Percentiles rank a stretch among this genome's conserved stretches.
Conservation (phyloP, 2,797 vertebrate species). For the Spondyliosoma cantharus region DNA sequence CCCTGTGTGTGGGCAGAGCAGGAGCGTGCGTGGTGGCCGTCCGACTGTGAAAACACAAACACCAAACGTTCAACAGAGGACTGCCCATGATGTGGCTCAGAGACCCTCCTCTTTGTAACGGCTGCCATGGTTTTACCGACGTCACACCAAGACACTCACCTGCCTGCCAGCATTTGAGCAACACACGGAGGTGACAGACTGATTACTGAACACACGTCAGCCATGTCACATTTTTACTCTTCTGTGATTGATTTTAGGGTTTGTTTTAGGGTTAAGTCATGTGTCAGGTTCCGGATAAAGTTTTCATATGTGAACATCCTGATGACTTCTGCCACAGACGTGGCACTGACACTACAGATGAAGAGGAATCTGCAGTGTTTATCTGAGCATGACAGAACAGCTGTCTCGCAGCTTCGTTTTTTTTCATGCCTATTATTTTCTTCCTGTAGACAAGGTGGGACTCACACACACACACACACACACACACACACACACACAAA, state of each 20-base stretch:
- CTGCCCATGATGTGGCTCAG: constrained; percentile 3
- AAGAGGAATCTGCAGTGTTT: constrained; percentile 48
- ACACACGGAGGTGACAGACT: neutral
- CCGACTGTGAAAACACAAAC: constrained; percentile 84
- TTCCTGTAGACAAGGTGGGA: constrained; percentile 27
- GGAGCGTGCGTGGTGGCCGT: constrained; percentile 96
- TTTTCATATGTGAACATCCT: constrained; percentile 14
- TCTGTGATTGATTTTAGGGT: constrained; percentile 8
- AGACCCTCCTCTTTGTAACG: constrained; percentile 13
- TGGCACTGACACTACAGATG: constrained; percentile 21
- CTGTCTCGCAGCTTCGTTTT: constrained; percentile 39
- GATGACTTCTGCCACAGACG: constrained; percentile 27
- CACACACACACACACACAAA: constrained; percentile 33
- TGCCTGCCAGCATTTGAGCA: neutral
- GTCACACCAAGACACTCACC: constrained; percentile 1
- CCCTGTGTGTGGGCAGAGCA: constrained; percentile 95
- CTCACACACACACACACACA: constrained; percentile 23
- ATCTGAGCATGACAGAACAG: constrained; percentile 54
- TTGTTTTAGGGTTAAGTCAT: neutral
- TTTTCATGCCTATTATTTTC: constrained; percentile 43
- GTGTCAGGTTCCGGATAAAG: constrained; percentile 16
- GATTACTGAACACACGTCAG: constrained; percentile 18
- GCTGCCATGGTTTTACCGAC: neutral
- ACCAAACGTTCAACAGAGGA: neutral
- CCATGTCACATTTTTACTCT: constrained; percentile 11